A percentile compares a stretch with the other conserved stretches of the same genome.
phyloP scores from a whole-genome alignment of 2,113 vertebrate genomes.

The Hippolais icterina region DNA sequence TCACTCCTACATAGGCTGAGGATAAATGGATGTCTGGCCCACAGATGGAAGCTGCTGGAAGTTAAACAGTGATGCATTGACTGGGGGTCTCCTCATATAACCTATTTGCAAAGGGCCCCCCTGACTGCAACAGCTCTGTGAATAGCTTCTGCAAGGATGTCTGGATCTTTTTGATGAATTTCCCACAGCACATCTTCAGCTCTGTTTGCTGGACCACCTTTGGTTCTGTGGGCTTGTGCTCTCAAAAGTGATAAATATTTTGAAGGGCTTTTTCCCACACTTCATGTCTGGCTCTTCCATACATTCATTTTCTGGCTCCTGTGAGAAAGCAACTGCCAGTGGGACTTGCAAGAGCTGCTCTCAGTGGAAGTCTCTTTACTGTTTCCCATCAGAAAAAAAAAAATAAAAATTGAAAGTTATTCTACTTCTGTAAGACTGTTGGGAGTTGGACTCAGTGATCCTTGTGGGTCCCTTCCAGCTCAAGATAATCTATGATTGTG shows the following conservation, averaged over 20 bases:
- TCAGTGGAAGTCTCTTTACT: neutral
- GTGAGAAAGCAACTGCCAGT: neutral
- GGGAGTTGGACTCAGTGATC: neutral
- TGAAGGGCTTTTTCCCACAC: neutral
- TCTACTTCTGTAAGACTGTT: neutral
- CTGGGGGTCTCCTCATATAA: accelerated
- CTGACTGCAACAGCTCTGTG: too few species aligned
- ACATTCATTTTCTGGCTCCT: neutral
- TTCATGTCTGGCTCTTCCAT: neutral
- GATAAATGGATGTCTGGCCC: neutral
- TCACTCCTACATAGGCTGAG: neutral
- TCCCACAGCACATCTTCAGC: neutral
- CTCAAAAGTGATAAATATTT: neutral
- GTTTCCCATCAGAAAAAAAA: neutral
- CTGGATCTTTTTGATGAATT: neutral
- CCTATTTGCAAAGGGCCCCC: neutral
- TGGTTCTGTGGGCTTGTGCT: neutral
- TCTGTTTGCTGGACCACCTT: neutral
- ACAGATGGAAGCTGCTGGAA: neutral
- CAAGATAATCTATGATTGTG: neutral
- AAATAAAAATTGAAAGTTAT: neutral
- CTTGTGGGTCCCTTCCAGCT: neutral
- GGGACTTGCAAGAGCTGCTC: neutral
- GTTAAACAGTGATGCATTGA: neutral
- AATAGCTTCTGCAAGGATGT: neutral